A percentile compares a stretch with the other conserved stretches of the same genome.
Evolutionary conservation across 2,113 vertebrate genomes (phyloP).

Genomic region (Xenopus borealis): DNA sequence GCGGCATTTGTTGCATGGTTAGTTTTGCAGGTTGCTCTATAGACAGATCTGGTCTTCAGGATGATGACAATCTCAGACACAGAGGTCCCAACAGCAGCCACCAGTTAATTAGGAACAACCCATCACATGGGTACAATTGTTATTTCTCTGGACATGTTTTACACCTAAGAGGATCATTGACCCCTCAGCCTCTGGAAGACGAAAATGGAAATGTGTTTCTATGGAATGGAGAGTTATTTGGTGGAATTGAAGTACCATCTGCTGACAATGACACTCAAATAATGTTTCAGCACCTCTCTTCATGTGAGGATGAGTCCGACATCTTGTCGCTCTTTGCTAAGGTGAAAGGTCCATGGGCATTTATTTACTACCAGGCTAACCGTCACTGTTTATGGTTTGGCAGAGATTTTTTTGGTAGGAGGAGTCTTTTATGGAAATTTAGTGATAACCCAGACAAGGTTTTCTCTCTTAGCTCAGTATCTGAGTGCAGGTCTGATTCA

Average conservation of each 20-base stretch:
- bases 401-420: slow-evolving; percentile 88
- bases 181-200: slow-evolving; percentile 80
- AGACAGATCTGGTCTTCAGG: not conserved
- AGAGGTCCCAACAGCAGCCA: slow-evolving; percentile 76
- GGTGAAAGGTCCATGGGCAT: slow-evolving; percentile 83
- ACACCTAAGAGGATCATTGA: slow-evolving; percentile 79
- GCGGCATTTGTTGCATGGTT: slow-evolving; percentile 86
- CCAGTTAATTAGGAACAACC: slow-evolving; percentile 56
- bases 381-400: slow-evolving; percentile 87
- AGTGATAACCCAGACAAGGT: slow-evolving; percentile 25
- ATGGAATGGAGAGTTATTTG: slow-evolving; percentile 94
- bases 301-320: slow-evolving; percentile 63
- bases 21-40: slow-evolving; percentile 54
- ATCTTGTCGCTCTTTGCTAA: slow-evolving; percentile 71
- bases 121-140: slow-evolving; percentile 61
- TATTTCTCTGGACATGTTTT: slow-evolving; percentile 89
- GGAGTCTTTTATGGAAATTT: slow-evolving; percentile 88
- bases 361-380: slow-evolving; percentile 83
- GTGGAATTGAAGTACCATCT: slow-evolving; percentile 66
- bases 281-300: slow-evolving; percentile 67
- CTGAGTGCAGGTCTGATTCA: slow-evolving; percentile 37
- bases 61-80: slow-evolving; percentile 59
- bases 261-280: slow-evolving; percentile 80
- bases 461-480: slow-evolving; percentile 78
- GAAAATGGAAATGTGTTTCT: slow-evolving; percentile 72